Conservation (phyloP, 1,140 invertebrate species). For the Tetranychus cinnabarinus region DNA sequence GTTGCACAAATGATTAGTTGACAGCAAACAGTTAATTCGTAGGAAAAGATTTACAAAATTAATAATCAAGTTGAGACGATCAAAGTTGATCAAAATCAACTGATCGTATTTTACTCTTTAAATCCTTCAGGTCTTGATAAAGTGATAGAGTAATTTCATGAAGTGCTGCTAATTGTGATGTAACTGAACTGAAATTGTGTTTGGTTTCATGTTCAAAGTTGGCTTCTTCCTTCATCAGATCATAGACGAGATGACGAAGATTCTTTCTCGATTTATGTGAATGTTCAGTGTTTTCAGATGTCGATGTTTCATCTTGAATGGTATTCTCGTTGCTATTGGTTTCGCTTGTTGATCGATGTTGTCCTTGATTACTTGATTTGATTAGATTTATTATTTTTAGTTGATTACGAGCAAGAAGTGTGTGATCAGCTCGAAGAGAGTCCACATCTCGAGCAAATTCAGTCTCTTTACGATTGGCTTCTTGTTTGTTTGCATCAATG, state of each 20-base stretch:
- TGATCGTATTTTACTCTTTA: neutral
- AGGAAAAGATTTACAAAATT: no score
- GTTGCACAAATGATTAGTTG: no score
- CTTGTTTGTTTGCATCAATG: neutral
- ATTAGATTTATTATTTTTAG: slow-evolving; percentile 8
- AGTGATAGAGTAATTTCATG: slow-evolving; percentile 6
- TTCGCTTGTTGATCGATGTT: neutral
- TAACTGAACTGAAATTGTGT: slow-evolving; percentile 3
- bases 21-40: no score
- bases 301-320: neutral
- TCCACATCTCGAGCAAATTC: slow-evolving; percentile 1
- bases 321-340: neutral
- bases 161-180: slow-evolving; percentile 1
- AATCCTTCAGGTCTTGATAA: slow-evolving; percentile 1
- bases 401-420: slow-evolving; percentile 6
- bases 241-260: neutral
- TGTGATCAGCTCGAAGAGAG: slow-evolving; percentile 4
- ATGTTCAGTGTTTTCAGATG: neutral
- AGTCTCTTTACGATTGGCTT: neutral
- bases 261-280: neutral
- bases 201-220: slow-evolving; percentile 4
- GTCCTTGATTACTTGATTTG: neutral
- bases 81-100: no score
- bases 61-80: no score
- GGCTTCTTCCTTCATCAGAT: neutral